phyloP scores from a whole-genome alignment of 2,888 invertebrate species.

The Leptinotarsa rubiginosa region DNA sequence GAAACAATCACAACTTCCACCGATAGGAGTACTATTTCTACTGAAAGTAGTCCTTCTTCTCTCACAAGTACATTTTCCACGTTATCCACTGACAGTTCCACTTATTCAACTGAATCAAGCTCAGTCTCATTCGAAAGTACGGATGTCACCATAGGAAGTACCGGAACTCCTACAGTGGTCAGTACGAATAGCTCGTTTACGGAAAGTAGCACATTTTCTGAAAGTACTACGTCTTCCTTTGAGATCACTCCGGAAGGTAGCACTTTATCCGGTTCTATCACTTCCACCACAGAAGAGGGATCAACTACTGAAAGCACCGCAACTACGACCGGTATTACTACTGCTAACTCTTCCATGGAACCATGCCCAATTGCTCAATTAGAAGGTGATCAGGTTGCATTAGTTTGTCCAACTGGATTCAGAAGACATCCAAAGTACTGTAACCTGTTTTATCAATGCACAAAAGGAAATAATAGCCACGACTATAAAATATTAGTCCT shows the following conservation, averaged over 20 bases:
- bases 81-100: constrained; percentile 29
- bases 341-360: constrained; percentile 49
- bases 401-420: constrained; percentile 86
- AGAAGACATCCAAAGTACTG: constrained; percentile 85
- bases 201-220: constrained; percentile 16
- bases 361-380: constrained; percentile 70
- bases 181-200: constrained; percentile 1
- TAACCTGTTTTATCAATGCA: constrained; percentile 87
- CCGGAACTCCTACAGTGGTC: constrained; percentile 28
- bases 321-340: neutral
- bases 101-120: constrained; percentile 20
- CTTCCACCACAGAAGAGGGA: constrained; percentile 19
- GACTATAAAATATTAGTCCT: constrained; percentile 81
- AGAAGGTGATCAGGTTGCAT: constrained; percentile 77
- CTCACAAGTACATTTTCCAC: constrained; percentile 26
- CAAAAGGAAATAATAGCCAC: constrained; percentile 71
- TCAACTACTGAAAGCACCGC: constrained; percentile 14
- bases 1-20: constrained; percentile 28
- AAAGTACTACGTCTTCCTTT: constrained; percentile 27
- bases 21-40: constrained; percentile 20
- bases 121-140: constrained; percentile 32
- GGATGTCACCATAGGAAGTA: constrained; percentile 19
- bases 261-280: constrained; percentile 24
- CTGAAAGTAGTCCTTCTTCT: constrained; percentile 22
- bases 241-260: constrained; percentile 28